Conservation (phyloP, 1,140 invertebrate genomes). For the Agraylea sexmaculata region DNA sequence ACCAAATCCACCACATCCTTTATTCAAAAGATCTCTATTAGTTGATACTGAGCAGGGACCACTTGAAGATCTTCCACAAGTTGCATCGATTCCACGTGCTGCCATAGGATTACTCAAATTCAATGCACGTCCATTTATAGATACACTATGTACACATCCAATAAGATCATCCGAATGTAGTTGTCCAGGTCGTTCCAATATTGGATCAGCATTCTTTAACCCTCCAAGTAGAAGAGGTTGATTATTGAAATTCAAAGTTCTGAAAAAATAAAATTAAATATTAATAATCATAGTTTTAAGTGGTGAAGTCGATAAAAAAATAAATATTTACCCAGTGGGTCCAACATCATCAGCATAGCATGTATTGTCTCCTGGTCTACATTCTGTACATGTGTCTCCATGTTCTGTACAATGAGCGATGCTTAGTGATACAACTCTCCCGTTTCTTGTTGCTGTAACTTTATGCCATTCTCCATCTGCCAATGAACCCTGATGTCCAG, state of each 20-base stretch:
- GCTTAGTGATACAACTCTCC: slow-evolving; percentile 71
- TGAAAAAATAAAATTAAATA: slow-evolving; percentile 35
- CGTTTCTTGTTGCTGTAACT: slow-evolving; percentile 80
- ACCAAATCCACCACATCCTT: slow-evolving; percentile 52
- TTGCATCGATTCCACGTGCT: slow-evolving; percentile 57
- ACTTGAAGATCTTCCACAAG: slow-evolving; percentile 56
- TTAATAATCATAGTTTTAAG: slow-evolving; percentile 1
- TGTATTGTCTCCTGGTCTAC: slow-evolving; percentile 60
- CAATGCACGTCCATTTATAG: slow-evolving; percentile 69
- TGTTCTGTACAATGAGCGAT: slow-evolving; percentile 69
- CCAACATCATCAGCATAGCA: slow-evolving; percentile 79
- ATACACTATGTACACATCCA: slow-evolving; percentile 83
- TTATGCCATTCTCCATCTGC: slow-evolving; percentile 85
- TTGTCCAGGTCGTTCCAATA: slow-evolving; percentile 76
- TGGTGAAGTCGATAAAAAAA: slow-evolving; percentile 3
- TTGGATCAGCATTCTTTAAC: slow-evolving; percentile 65
- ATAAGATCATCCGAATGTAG: slow-evolving; percentile 84
- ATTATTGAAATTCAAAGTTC: slow-evolving; percentile 85
- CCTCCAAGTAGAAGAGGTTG: slow-evolving; percentile 79
- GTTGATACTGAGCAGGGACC: slow-evolving; percentile 43
- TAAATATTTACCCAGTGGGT: slow-evolving; percentile 48
- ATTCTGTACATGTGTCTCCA: slow-evolving; percentile 76
- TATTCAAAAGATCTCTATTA: slow-evolving; percentile 29
- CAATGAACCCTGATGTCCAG: slow-evolving; percentile 47
- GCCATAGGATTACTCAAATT: slow-evolving; percentile 67